A percentile compares a stretch with the other conserved stretches of the same genome.
Conservation (phyloP, 2,797 vertebrate genomes). For the Diceros bicornis region DNA sequence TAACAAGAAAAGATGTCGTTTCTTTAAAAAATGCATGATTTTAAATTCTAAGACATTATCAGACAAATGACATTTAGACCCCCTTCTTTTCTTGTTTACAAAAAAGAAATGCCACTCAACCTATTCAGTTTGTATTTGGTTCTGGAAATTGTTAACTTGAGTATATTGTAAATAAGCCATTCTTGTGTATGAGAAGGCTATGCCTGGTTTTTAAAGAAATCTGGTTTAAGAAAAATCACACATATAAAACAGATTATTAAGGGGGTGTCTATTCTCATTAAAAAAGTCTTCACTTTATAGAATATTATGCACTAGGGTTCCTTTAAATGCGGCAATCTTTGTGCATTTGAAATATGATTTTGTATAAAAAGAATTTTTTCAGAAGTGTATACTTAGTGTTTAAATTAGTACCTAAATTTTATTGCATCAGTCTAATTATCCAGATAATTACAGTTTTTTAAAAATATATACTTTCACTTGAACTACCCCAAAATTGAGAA, state of each 20-base stretch:
- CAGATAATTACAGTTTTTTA: background rate
- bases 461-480: background rate
- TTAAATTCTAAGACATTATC: background rate
- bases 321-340: slow-evolving; percentile 13
- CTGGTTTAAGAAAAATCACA: slow-evolving; percentile 41
- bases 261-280: background rate
- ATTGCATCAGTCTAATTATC: background rate
- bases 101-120: background rate
- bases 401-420: slow-evolving; percentile 26
- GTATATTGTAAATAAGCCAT: background rate
- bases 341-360: slow-evolving; percentile 42
- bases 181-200: background rate
- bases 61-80: slow-evolving; percentile 29
- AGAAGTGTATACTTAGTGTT: background rate
- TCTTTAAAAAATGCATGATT: slow-evolving; percentile 16
- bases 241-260: background rate
- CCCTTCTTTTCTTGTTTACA: background rate
- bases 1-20: background rate
- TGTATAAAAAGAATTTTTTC: background rate
- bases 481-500: background rate
- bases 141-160: slow-evolving; percentile 13
- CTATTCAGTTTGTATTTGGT: background rate
- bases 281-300: background rate
- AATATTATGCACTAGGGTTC: background rate
- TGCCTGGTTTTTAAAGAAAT: background rate